Base-by-base conservation (phyloP, 1,140 invertebrate genomes). In the Orchestia grillus region DNA sequence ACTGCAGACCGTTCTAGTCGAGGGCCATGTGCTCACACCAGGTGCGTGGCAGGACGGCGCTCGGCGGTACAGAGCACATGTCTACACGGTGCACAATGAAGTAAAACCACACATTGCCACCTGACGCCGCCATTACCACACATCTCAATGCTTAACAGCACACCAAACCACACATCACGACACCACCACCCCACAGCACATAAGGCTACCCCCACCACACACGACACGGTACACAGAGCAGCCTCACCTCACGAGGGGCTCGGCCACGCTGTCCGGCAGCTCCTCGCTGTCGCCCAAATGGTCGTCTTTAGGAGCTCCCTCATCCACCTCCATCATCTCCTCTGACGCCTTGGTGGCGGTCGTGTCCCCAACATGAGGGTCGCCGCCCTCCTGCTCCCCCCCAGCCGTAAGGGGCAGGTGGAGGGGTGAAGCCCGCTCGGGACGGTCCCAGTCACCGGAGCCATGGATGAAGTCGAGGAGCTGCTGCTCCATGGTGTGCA, bases 301-400 rank as follows among this genome's bases (percentile, higher is more conserved):
- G 44, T 97, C 96, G 90, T 96, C 96, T 42, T 87, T 94, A 53
- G 95, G 40, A 44, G 88, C 96, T 40, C 95, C 95, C 0, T 96
- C 90, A 62, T 96, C 96, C 41, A 96, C 42, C 36, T 96, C 96
- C 44, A 45, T 53, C 16, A 53, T 87, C n/a, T 96, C 95, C 0
- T 96, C 94, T 40, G 47, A 23, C 42, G 88, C 47, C 11, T 41
- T 41, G 6, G 41, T 42, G 28, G 88, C 41, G 36, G 88, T 42
- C 4, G 87, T 87, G 47, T 53, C 47, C 47, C 47, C 47, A 53
- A 8, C 47, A 53, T 6, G 19, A 44, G 43, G 88, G n/a, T 42
- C 28, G n/a, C 41, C 88, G 8, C 88, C 88, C 62, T 53, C 47
- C 11, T 1, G 62, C 62, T 36, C 62, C 6, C 3, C 15, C 36